Conservation (phyloP, 64 coral and sea anemone genomes). For the Pachyseris speciosa region DNA sequence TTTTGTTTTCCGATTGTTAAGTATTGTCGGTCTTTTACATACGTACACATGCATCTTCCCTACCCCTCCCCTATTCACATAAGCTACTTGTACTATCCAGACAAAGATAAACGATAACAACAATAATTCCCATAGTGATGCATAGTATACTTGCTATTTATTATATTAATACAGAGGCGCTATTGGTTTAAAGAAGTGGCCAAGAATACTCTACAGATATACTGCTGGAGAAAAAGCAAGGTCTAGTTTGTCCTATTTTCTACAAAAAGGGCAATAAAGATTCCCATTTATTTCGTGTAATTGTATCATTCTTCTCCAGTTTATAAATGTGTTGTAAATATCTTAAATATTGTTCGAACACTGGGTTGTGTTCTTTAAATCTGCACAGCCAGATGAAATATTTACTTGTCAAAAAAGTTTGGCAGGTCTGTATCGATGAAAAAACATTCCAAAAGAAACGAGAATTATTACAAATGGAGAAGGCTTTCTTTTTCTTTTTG, state of each 20-base stretch:
- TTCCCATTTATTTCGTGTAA: background rate
- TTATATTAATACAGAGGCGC: background rate
- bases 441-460: background rate
- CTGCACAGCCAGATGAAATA: background rate
- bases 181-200: background rate
- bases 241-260: background rate
- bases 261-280: background rate
- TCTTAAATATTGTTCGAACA: background rate
- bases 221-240: background rate
- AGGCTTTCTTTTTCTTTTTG: background rate
- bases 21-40: no score
- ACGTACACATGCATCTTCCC: no score
- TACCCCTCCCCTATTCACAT: no score
- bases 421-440: background rate
- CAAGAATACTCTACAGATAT: background rate
- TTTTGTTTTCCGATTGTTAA: no score
- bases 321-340: background rate
- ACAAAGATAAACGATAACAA: no score
- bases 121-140: no score
- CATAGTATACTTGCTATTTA: no score
- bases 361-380: background rate
- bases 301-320: background rate
- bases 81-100: no score
- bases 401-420: background rate
- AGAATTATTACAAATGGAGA: background rate